Percentiles rank a stretch among this genome's conserved stretches.
phyloP scores from a whole-genome alignment of 2,888 invertebrate species.

The Salticus scenicus region DNA sequence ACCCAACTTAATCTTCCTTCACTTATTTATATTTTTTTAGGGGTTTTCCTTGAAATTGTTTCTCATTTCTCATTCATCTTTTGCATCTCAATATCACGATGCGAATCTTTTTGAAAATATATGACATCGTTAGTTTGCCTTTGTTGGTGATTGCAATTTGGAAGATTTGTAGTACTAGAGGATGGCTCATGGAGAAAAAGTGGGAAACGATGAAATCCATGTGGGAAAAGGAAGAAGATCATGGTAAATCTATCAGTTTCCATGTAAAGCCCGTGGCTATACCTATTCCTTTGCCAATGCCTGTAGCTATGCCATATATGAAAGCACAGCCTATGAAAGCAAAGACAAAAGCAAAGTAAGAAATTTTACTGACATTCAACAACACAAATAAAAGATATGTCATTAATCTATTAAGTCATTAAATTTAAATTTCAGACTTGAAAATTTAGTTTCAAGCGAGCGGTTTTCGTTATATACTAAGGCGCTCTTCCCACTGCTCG shows the following conservation, averaged over 20 bases:
- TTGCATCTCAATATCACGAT: neutral
- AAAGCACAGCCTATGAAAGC: no score
- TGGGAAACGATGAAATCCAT: slow-evolving; percentile 43
- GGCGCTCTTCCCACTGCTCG: no score
- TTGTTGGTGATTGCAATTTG: neutral
- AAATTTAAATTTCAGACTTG: no score
- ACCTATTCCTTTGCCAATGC: slow-evolving; percentile 37
- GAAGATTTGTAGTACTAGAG: neutral
- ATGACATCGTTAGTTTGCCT: neutral
- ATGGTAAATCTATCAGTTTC: slow-evolving; percentile 25
- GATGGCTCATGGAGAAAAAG: slow-evolving; percentile 33
- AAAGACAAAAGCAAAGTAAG: no score
- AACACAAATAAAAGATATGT: no score
- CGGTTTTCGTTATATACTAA: no score
- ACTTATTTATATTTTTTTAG: no score
- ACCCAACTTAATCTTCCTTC: no score
- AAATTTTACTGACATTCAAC: no score
- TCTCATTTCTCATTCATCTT: neutral
- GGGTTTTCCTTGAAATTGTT: no score
- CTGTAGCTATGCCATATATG: slow-evolving; percentile 21
- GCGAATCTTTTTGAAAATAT: neutral
- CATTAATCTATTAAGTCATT: no score
- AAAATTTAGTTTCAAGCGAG: no score
- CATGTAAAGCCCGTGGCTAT: slow-evolving; percentile 36
- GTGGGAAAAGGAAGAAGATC: slow-evolving; percentile 7